Evolutionary conservation across 2,113 vertebrate genomes (phyloP).

Genomic region (Apteryx owenii): DNA sequence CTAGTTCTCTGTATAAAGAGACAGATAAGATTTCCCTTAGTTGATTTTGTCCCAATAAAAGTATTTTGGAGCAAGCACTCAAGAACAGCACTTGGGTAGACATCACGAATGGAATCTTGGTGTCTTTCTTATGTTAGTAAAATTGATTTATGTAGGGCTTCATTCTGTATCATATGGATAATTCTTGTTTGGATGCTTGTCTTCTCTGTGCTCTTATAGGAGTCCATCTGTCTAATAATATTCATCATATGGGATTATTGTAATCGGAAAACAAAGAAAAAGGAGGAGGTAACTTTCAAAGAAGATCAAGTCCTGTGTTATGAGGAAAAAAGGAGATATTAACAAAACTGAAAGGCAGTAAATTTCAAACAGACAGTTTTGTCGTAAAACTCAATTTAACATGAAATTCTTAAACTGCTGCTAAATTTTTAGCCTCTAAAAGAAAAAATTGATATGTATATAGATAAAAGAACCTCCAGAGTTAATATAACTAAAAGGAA

Average conservation of each 20-base stretch:
- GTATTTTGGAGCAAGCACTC: background rate
- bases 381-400: background rate
- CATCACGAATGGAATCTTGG: background rate
- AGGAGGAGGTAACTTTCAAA: background rate
- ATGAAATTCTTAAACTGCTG: background rate
- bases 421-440: too few species aligned
- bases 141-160: background rate
- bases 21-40: background rate
- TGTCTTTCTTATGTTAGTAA: background rate
- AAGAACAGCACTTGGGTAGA: background rate
- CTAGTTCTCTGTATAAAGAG: background rate
- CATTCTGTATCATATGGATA: background rate
- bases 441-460: background rate
- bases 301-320: background rate
- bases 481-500: background rate
- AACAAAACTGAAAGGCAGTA: background rate
- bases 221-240: background rate
- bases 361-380: background rate
- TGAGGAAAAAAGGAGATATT: background rate
- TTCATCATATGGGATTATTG: background rate
- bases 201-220: accelerated
- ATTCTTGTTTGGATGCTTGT: background rate
- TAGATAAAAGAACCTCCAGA: background rate
- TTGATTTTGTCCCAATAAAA: background rate
- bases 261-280: background rate